Evolutionary conservation across 2,888 invertebrate species (phyloP).

Genomic region (Chesias legatella): DNA sequence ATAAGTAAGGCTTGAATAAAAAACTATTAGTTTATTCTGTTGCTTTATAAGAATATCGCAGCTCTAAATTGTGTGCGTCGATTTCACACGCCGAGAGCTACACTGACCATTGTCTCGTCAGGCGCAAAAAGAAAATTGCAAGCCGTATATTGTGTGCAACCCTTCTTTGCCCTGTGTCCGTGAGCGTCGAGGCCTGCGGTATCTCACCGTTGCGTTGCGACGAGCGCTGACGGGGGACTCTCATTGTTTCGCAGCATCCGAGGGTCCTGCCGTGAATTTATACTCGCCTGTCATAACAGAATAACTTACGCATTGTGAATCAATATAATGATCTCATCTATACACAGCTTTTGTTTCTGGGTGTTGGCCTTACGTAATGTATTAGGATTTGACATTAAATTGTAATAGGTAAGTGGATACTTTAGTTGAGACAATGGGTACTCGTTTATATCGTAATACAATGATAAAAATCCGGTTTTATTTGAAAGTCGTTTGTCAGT

Average conservation of each 20-base stretch:
- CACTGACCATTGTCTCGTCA: slow-evolving; percentile 70
- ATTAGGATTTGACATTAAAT: slow-evolving; percentile 63
- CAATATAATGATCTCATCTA: slow-evolving; percentile 75
- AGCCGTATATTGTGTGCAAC: slow-evolving; percentile 60
- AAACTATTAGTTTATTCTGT: slow-evolving; percentile 39
- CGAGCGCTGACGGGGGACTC: slow-evolving; percentile 59
- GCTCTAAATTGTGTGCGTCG: slow-evolving; percentile 40
- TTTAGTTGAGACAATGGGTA: slow-evolving; percentile 55
- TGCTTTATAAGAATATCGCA: slow-evolving; percentile 40
- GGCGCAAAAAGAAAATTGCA: slow-evolving; percentile 68
- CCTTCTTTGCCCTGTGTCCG: slow-evolving; percentile 65
- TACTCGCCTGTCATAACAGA: slow-evolving; percentile 78
- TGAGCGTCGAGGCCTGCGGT: slow-evolving; percentile 59
- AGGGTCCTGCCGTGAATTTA: slow-evolving; percentile 74
- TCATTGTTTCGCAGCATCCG: slow-evolving; percentile 76
- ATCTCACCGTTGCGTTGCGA: slow-evolving; percentile 67
- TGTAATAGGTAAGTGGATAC: slow-evolving; percentile 55
- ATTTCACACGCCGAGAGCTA: slow-evolving; percentile 68
- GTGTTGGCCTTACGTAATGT: slow-evolving; percentile 68
- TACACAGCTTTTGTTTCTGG: slow-evolving; percentile 69
- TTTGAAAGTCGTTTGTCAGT: slow-evolving; percentile 25
- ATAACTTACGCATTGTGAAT: slow-evolving; percentile 78
- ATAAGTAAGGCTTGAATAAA: slow-evolving; percentile 16
- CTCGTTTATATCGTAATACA: slow-evolving; percentile 52
- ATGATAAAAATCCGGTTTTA: slow-evolving; percentile 39